Evolutionary conservation across 1,140 invertebrate genomes (phyloP).

Genomic region (Leptoteleia sp.): DNA sequence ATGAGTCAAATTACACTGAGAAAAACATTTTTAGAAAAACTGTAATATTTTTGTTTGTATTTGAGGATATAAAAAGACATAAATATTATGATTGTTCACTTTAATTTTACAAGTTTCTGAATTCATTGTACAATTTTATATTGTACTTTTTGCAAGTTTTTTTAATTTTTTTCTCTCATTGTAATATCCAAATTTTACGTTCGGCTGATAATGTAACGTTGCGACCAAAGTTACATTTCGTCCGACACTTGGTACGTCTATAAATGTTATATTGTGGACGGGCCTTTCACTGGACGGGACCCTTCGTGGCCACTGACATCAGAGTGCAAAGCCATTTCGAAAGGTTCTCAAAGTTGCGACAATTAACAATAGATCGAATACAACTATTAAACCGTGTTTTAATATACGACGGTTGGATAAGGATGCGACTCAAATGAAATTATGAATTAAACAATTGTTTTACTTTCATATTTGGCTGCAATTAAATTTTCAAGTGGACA

Average conservation of each 20-base stretch:
- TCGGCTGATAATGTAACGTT: conserved; percentile 16
- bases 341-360: conserved; percentile 33
- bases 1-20: too few relatives aligned
- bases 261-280: conserved; percentile 53
- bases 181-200: conserved; percentile 33
- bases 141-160: too few relatives aligned
- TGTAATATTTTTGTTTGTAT: too few relatives aligned
- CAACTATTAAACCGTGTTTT: conserved; percentile 6
- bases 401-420: conserved; percentile 26
- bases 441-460: conserved; percentile 11
- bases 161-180: too few relatives aligned
- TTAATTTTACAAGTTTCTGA: too few relatives aligned
- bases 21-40: too few relatives aligned
- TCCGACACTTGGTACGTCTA: conserved; percentile 36
- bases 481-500: conserved; percentile 3
- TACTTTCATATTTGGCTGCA: conserved; percentile 21
- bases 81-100: too few relatives aligned
- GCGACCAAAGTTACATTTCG: conserved; percentile 8
- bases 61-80: too few relatives aligned
- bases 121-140: too few relatives aligned
- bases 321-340: conserved; percentile 28
- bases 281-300: conserved; percentile 57
- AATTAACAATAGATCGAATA: conserved; percentile 36
- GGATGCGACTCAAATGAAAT: background rate
- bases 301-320: conserved; percentile 28